These are phyloP conservation scores for Streblospio benedicti DNA, from an alignment of 1,140 invertebrate species.

Conservation along the genomic window DNA sequence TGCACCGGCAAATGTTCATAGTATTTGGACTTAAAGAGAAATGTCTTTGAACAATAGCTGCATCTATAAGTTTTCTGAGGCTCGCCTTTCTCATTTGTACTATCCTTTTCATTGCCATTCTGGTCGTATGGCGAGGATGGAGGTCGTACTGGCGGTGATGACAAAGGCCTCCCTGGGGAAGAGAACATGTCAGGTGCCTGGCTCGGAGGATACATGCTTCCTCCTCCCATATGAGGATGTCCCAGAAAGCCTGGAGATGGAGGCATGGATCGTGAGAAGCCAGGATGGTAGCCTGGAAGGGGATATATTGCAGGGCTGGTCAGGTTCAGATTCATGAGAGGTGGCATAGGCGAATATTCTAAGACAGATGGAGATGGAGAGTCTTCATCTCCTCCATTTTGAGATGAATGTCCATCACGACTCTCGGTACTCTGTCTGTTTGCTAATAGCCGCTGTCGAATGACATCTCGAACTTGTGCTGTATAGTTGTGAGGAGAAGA, in stretches of 20 bases:
- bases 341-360: not conserved
- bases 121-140: not conserved
- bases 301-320: too few species aligned
- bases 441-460: conserved; percentile 7
- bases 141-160: too few species aligned
- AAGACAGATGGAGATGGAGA: not conserved
- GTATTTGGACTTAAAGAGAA: conserved; percentile 20
- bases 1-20: conserved; percentile 19
- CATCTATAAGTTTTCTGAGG: conserved; percentile 16
- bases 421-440: too few species aligned
- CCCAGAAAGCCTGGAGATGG: too few species aligned
- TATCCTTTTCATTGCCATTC: not conserved
- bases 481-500: conserved; percentile 15
- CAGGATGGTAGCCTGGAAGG: too few species aligned
- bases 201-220: too few species aligned
- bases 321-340: too few species aligned
- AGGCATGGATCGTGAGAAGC: too few species aligned
- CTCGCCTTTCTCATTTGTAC: not conserved
- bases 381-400: not conserved
- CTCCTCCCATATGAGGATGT: too few species aligned
- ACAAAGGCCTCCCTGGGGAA: too few species aligned
- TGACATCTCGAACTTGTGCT: conserved; percentile 15
- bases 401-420: too few species aligned
- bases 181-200: too few species aligned
- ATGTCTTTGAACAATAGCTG: conserved; percentile 13